Conservation (phyloP, 2,888 invertebrate species). For the Stenotaenia linearis region DNA sequence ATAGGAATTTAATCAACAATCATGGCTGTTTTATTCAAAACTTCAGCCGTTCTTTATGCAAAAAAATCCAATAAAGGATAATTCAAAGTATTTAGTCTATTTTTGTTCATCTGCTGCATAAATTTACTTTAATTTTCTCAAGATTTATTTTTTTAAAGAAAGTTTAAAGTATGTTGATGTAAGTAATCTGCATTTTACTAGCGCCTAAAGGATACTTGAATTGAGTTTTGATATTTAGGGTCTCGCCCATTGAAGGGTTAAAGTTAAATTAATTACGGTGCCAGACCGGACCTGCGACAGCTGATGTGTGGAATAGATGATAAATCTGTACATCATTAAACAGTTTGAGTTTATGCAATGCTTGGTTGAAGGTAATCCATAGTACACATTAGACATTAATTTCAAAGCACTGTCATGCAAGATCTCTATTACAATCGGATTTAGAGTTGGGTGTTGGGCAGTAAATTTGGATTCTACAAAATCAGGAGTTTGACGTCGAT, state of each 20-base stretch:
- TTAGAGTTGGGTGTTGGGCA: background rate
- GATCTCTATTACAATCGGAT: background rate
- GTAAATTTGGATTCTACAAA: background rate
- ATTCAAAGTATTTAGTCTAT: no score
- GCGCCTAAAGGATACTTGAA: background rate
- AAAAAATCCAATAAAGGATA: no score
- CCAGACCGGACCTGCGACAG: background rate
- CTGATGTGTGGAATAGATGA: background rate
- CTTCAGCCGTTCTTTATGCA: no score
- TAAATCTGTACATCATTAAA: background rate
- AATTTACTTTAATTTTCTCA: no score
- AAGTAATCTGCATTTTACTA: background rate
- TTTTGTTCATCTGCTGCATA: no score
- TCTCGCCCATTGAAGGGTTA: background rate
- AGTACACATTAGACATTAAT: background rate
- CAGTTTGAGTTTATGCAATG: background rate
- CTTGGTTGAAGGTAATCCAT: background rate
- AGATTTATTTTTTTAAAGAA: no score
- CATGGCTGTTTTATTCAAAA: no score
- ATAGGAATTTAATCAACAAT: no score
- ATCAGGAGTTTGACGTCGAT: no score
- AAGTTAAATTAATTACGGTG: background rate
- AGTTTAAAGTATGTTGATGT: no score
- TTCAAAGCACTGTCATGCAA: background rate
- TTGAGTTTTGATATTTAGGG: background rate